Evolutionary conservation across 2,797 vertebrate genomes (phyloP).

Genomic region (Syngnathus acus): DNA sequence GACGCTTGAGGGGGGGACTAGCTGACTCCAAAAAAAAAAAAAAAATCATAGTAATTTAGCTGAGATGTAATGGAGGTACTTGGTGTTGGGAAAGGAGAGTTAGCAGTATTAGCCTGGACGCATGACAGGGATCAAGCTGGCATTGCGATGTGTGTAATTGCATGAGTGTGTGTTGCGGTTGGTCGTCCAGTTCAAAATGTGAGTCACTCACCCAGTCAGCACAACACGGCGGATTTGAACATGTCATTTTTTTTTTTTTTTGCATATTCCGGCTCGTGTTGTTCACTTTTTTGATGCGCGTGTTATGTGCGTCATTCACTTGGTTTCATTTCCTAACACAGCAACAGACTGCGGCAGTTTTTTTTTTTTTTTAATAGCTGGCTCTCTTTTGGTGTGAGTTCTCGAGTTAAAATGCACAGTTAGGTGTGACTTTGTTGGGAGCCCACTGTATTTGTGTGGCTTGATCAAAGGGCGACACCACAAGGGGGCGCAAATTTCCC

Average conservation of each 20-base stretch:
- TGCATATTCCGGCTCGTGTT: background rate
- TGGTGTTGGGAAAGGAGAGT: slow-evolving; percentile 7
- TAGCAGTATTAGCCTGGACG: slow-evolving; percentile 40
- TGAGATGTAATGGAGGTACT: too few relatives aligned
- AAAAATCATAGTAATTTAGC: too few relatives aligned
- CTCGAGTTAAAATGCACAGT: background rate
- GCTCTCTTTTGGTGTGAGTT: background rate
- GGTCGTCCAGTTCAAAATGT: background rate
- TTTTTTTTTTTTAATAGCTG: background rate
- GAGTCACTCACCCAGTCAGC: background rate
- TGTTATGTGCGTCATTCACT: background rate
- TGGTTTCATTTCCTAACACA: slow-evolving; percentile 1
- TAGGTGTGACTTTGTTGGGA: background rate
- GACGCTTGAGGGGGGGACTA: too few relatives aligned
- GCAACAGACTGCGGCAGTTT: background rate
- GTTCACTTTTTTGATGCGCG: background rate
- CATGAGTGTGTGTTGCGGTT: slow-evolving; percentile 13
- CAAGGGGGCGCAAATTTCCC: background rate
- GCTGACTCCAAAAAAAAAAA: too few relatives aligned
- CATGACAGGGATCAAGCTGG: slow-evolving; percentile 57
- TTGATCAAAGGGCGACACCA: background rate
- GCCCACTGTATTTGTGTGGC: background rate
- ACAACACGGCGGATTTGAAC: background rate
- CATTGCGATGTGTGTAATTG: slow-evolving; percentile 16
- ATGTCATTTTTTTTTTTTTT: background rate